These are phyloP conservation scores for Excalfactoria chinensis DNA, from an alignment of 2,113 vertebrate genomes.

Conservation along the genomic window DNA sequence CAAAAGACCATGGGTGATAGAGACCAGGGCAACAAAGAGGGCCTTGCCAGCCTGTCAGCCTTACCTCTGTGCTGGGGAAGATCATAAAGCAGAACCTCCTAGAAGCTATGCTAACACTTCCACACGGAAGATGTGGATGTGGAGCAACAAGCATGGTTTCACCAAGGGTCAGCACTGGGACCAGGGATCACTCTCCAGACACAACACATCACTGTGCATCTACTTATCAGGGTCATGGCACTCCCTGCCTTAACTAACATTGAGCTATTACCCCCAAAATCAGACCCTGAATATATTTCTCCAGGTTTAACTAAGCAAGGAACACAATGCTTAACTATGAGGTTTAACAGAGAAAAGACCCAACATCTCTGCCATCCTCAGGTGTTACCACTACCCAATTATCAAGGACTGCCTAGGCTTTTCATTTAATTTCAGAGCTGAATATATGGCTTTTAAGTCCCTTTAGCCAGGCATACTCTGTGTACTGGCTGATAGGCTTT, in stretches of 20 bases:
- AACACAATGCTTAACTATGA: background rate
- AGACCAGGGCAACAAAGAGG: too few species aligned
- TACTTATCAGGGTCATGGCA: background rate
- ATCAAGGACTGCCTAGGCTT: background rate
- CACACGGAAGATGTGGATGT: too few species aligned
- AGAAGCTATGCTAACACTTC: too few species aligned
- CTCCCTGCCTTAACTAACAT: background rate
- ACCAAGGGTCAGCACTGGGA: too few species aligned
- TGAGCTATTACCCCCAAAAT: fast-evolving
- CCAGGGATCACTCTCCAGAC: background rate
- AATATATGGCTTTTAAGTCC: background rate
- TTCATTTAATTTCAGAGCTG: background rate
- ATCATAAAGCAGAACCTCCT: too few species aligned
- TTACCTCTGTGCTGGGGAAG: too few species aligned
- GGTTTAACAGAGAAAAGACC: background rate
- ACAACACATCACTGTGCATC: background rate
- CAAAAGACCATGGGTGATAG: too few species aligned
- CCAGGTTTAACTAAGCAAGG: background rate
- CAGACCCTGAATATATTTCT: background rate
- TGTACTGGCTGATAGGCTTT: background rate
- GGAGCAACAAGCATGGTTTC: too few species aligned
- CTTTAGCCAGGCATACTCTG: background rate
- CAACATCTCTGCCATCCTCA: background rate
- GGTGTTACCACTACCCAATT: background rate
- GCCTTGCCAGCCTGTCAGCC: too few species aligned